Base-by-base conservation (phyloP, 2,797 vertebrate genomes). In the Tachyglossus aculeatus region DNA sequence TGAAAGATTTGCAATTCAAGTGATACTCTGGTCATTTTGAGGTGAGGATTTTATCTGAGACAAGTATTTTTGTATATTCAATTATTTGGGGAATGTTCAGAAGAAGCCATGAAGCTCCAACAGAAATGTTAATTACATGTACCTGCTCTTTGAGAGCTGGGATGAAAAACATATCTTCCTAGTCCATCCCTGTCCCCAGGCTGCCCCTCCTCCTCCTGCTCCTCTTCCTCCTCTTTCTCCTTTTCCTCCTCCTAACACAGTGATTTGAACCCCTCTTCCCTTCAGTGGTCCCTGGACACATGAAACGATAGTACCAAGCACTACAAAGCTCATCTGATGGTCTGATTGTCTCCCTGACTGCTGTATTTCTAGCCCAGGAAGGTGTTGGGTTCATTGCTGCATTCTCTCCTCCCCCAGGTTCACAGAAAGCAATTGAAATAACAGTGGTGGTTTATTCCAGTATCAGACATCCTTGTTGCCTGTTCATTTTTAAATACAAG, bases 1-100 rank as follows among this genome's bases (percentile, higher is more conserved):
- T 84, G 81, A 84, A 71, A 86, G 77, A 83, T 83, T 90, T 91
- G 88, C 85, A 88, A 89, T 90, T 90, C 88, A 80, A 84, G 88
- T 81, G 87, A 88, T 91, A 86, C 91, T 90, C 86, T 85, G 90
- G 82, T 82, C 84, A 86, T 89, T 87, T 84, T 79, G 77, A 84
- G 88, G 88, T 85, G 67, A 51, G 84, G 85, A 82, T 88, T 89
- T 40, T 88, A 67, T 88, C 89, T 91, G 89, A 90, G 80, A 71
- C 84, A 89, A 89, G 88, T 91, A 83, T 89, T 91, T 79, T 90
- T 89, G 90, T 89, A 90, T 90, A 80, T 89, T 89, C 87, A 86
- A 72, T 91, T 90, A 84, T 76, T 86, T 88, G 74, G 90, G 87
- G 88, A 88, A 88, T 88, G 87, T 85, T 89, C 82, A 85, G 86